Percentiles rank a stretch among this genome's conserved stretches.
These are phyloP conservation scores for Tragulus kanchil DNA, from an alignment of 2,113 vertebrate species.

Conservation along the genomic window DNA sequence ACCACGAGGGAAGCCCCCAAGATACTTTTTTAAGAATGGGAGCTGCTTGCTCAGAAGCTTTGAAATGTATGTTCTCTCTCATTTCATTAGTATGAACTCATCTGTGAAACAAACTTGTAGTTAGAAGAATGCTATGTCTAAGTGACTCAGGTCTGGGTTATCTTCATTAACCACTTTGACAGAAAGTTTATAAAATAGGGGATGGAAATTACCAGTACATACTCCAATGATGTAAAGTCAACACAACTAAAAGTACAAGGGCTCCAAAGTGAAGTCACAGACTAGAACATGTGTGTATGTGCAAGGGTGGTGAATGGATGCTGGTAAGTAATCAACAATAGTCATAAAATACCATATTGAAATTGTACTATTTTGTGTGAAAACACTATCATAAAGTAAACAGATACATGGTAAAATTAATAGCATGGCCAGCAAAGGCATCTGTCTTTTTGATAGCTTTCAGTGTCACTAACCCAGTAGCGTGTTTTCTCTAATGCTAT, in stretches of 20 bases:
- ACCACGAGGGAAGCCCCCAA: too few species aligned
- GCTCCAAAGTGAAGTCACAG: background rate
- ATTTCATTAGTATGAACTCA: background rate
- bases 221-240: background rate
- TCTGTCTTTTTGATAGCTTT: constrained; percentile 85
- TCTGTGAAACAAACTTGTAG: background rate
- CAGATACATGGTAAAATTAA: background rate
- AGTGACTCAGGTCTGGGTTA: background rate
- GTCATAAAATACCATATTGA: background rate
- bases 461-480: constrained; percentile 78
- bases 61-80: background rate
- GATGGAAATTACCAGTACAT: rapidly evolving
- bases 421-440: constrained; percentile 85
- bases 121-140: background rate
- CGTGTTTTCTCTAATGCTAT: constrained; percentile 79
- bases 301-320: background rate
- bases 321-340: background rate
- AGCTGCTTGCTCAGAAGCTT: background rate
- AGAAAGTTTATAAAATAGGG: background rate
- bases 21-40: background rate
- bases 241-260: background rate
- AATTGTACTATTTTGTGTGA: background rate
- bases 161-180: background rate
- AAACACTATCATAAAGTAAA: background rate
- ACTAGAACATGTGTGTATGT: background rate